Evolutionary conservation across 1,140 invertebrate species (phyloP), one percentile per base, ranked within the genome.

Genomic region (Drosophila saltans): DNA sequence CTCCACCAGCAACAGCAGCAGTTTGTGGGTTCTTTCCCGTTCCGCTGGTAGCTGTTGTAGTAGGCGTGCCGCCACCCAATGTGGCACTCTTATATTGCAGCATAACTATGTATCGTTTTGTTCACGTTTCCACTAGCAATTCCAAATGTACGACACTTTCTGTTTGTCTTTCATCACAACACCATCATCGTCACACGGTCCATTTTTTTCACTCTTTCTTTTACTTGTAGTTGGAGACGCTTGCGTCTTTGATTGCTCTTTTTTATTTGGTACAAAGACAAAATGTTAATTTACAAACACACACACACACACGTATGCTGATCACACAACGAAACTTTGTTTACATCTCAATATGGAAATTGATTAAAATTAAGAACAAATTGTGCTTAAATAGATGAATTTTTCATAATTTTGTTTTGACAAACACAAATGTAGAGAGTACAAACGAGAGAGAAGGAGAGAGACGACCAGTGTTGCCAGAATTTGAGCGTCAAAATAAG

Each of bases 401-500:
- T 79, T 81, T 75, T 77, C 71, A 64, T 52, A 73, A 78, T 88
- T 86, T 86, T 86, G 82, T 86, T 86, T 86, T 86, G 82, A 86
- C 82, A 85, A 85, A 86, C 82, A 82, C 84, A 85, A 85, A 83
- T 78, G 81, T 70, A 75, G 75, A 80, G 30, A 43, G 41, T 36
- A 5, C 33, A 36, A 36, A 1, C 33, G 33, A n/a, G 41, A 43
- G 41, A 43, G 41, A 43, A 3, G 3, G 41, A 43, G 41, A 11
- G 41, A 16, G 16, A 16, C 16, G 16, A 16, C 16, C 16, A 16
- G 16, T 16, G 16, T 16, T 16, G 16, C 16, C 16, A 16, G 16
- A 16, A 16, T 16, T 16, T 16, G 16, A 16, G 16, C 16, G 16
- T 16, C 16, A 16, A 16, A 16, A 16, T 16, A 16, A 16, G 0